Percentiles rank a stretch among this genome's conserved stretches.
These are phyloP conservation scores for Boulengeromyrus knoepffleri DNA, from an alignment of 2,113 vertebrate species.

Conservation along the genomic window DNA sequence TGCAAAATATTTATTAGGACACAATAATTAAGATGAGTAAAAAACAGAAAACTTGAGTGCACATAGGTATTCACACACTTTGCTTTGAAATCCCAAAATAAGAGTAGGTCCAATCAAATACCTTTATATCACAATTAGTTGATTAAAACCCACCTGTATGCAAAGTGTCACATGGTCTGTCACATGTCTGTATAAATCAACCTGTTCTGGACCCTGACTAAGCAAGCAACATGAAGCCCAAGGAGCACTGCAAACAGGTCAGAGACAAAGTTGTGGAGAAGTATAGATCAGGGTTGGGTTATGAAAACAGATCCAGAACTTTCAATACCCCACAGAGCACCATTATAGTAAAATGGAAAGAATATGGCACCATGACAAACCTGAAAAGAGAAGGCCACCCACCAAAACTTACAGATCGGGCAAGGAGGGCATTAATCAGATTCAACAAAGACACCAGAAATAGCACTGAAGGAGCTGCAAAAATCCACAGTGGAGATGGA, in stretches of 20 bases:
- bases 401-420: background rate
- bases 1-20: no score
- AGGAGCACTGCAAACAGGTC: no score
- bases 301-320: no score
- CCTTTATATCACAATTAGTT: background rate
- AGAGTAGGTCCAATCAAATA: background rate
- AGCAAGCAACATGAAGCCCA: no score
- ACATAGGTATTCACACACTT: no score
- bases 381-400: background rate
- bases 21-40: no score
- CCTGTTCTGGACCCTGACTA: background rate
- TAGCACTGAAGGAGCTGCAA: background rate
- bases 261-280: no score
- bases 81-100: background rate
- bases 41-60: no score
- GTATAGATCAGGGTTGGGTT: no score
- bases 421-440: background rate
- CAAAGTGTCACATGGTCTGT: background rate
- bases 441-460: background rate
- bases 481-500: background rate
- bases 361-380: background rate
- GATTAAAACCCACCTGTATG: background rate
- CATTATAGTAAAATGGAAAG: background rate
- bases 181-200: background rate
- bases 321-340: no score